Evolutionary conservation across 2,113 vertebrate genomes (phyloP).

Genomic region (Argyrosomus japonicus): DNA sequence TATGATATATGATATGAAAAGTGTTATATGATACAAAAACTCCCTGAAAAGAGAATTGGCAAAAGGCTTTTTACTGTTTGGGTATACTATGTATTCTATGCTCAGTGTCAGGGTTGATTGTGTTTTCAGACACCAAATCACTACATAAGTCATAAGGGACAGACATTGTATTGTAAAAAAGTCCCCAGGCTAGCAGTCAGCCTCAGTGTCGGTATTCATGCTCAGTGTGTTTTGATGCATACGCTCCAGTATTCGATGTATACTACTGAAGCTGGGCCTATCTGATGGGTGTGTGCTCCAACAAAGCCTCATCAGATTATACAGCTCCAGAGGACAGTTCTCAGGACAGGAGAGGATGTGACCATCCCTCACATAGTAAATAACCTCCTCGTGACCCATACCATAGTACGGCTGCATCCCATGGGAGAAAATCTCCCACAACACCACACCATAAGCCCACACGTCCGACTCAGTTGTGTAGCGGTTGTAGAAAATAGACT

Average conservation of each 20-base stretch:
- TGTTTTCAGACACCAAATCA: conserved; percentile 9
- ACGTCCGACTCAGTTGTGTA: conserved; percentile 98
- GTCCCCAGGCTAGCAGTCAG: conserved; percentile 48
- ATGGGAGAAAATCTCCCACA: conserved; percentile 98
- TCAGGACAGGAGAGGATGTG: conserved; percentile 94
- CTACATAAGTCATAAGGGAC: background rate
- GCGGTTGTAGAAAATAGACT: conserved; percentile 99
- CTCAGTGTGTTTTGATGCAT: conserved; percentile 88
- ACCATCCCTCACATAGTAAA: conserved; percentile 96
- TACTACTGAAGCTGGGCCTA: conserved; percentile 92
- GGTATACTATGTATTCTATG: background rate
- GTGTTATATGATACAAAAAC: conserved; percentile 1
- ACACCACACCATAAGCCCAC: conserved; percentile 96
- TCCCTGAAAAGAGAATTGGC: background rate
- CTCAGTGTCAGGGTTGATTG: conserved; percentile 9
- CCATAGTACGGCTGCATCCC: conserved; percentile 99
- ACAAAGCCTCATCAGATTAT: conserved; percentile 97
- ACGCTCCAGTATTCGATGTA: conserved; percentile 94
- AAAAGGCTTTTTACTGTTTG: background rate
- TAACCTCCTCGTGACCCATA: conserved; percentile 98
- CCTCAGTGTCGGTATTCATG: conserved; percentile 50
- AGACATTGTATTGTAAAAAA: background rate
- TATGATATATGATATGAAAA: background rate
- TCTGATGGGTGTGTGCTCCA: conserved; percentile 93
- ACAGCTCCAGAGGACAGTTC: conserved; percentile 94